phyloP scores from a whole-genome alignment of 1,140 invertebrate genomes.

The Drosophila equinoxialis region DNA sequence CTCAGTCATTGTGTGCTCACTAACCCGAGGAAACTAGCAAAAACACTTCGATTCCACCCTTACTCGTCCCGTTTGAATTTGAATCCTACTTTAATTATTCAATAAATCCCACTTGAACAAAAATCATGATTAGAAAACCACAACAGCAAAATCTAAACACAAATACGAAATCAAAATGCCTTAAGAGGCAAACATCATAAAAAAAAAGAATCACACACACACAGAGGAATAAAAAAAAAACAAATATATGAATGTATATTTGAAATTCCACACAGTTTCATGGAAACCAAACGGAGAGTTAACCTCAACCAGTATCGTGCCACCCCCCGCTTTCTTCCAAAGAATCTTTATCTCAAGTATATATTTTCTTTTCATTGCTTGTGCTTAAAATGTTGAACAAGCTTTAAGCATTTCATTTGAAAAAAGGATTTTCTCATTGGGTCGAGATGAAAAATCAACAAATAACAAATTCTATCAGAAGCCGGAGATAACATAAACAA shows the following conservation, averaged over 20 bases:
- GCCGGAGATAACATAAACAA: conserved; percentile 10
- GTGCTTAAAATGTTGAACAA: conserved; percentile 16
- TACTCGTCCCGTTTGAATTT: too few species aligned
- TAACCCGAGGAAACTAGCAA: too few species aligned
- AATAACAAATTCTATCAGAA: conserved; percentile 21
- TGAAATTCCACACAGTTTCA: conserved; percentile 1
- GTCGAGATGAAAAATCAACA: conserved; percentile 38
- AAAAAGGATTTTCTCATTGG: conserved; percentile 15
- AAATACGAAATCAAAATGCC: conserved; percentile 5
- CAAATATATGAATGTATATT: too few species aligned
- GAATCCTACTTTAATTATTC: conserved; percentile 6
- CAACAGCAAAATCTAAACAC: not conserved
- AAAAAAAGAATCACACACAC: conserved; percentile 2
- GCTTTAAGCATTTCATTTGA: conserved; percentile 21
- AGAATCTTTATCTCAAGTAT: not conserved
- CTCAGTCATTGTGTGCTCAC: too few species aligned
- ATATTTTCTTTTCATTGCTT: not conserved
- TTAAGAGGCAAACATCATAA: not conserved
- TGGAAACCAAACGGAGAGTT: not conserved
- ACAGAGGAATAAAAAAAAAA: not conserved
- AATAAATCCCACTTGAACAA: conserved; percentile 13
- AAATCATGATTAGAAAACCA: conserved; percentile 11
- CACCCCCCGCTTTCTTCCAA: not conserved
- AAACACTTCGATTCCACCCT: too few species aligned
- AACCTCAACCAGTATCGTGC: not conserved